Evolutionary conservation across 2,797 vertebrate genomes (phyloP).

Genomic region (Chelon labrosus): DNA sequence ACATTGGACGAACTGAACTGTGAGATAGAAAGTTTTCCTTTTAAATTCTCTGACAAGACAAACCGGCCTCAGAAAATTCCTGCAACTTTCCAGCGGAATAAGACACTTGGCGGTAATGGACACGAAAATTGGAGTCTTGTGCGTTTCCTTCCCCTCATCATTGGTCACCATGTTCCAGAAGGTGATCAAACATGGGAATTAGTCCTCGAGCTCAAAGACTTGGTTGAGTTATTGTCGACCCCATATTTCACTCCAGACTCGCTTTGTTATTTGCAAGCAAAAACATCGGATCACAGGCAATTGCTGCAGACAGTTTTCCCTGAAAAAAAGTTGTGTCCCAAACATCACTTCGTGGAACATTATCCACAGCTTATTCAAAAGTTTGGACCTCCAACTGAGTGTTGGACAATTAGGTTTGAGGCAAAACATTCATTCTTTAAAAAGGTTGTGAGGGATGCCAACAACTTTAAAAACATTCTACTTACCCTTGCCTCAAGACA

Average conservation of each 20-base stretch:
- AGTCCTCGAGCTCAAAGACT: slow-evolving; percentile 36
- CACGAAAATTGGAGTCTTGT: slow-evolving; percentile 25
- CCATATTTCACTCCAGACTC: slow-evolving; percentile 27
- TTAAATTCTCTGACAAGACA: slow-evolving; percentile 16
- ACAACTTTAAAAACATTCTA: slow-evolving; percentile 59
- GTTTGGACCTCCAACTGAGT: slow-evolving; percentile 51
- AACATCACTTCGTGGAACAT: slow-evolving; percentile 19
- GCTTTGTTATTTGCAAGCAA: slow-evolving; percentile 26
- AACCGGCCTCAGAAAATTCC: slow-evolving; percentile 26
- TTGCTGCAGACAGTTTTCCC: slow-evolving; percentile 13
- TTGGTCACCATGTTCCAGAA: slow-evolving; percentile 21
- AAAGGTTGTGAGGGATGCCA: slow-evolving; percentile 35
- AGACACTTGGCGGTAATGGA: slow-evolving; percentile 2
- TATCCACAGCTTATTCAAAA: slow-evolving; percentile 20
- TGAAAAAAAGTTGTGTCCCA: neutral
- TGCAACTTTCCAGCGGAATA: neutral
- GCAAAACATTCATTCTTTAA: slow-evolving; percentile 59
- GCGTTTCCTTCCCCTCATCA: slow-evolving; percentile 21
- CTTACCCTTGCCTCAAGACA: slow-evolving; percentile 34
- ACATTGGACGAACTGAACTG: slow-evolving; percentile 22
- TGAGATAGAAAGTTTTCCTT: slow-evolving; percentile 25
- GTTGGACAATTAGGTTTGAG: slow-evolving; percentile 57
- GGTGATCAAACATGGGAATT: slow-evolving; percentile 30
- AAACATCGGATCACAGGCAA: slow-evolving; percentile 28
- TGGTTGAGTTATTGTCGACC: slow-evolving; percentile 21